Evolutionary conservation across 2,797 vertebrate genomes (phyloP).

Genomic region (Arctocebus calabarensis): DNA sequence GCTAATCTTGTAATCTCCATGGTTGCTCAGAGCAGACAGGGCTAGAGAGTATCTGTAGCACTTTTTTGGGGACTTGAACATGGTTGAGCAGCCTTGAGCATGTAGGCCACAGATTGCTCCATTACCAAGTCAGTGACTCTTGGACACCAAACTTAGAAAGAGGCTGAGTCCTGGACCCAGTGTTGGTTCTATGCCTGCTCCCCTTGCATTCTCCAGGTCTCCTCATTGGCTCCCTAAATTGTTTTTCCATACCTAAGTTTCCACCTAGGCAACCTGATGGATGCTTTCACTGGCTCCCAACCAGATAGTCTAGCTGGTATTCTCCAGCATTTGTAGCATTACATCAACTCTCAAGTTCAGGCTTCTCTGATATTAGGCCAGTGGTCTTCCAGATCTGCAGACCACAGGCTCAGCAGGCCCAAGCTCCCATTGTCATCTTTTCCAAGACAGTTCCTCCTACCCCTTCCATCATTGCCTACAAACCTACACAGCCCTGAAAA

Average conservation of each 20-base stretch:
- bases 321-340: not conserved
- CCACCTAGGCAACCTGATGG: not conserved
- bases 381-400: not conserved
- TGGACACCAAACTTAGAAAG: not conserved
- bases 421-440: not conserved
- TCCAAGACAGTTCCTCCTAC: not conserved
- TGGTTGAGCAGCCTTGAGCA: not conserved
- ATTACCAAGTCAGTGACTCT: not conserved
- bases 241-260: not conserved
- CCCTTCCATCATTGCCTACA: not conserved
- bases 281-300: not conserved
- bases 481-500: not conserved
- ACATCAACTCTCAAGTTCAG: not conserved
- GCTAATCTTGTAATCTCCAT: not conserved
- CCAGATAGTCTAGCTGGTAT: not conserved
- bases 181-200: not conserved
- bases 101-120: not conserved
- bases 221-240: not conserved
- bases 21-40: not conserved
- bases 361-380: not conserved
- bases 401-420: not conserved
- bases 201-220: not conserved
- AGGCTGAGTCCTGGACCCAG: not conserved
- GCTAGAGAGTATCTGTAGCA: not conserved
- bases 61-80: not conserved